These are phyloP conservation scores for Scaptodrosophila latifasciaeformis DNA, from an alignment of 2,888 invertebrate species.

Conservation along the genomic window DNA sequence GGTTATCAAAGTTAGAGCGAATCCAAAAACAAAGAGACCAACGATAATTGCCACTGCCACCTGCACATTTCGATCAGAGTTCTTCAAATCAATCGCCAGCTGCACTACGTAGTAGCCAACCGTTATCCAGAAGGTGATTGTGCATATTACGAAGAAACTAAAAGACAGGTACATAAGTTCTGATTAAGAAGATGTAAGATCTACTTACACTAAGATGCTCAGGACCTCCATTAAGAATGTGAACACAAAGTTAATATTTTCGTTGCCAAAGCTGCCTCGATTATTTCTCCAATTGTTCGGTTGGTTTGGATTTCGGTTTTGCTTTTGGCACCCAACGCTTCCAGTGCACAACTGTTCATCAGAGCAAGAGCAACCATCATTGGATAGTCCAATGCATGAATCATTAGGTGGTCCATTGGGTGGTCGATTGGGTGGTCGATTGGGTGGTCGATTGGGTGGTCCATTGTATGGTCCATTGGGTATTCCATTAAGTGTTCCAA, in stretches of 20 bases:
- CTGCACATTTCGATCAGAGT: slow-evolving; percentile 48
- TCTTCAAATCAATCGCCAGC: slow-evolving; percentile 37
- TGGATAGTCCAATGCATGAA: too few relatives aligned
- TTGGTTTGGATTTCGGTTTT: slow-evolving; percentile 7
- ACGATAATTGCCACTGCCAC: slow-evolving; percentile 33
- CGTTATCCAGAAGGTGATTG: slow-evolving; percentile 59
- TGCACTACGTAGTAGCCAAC: slow-evolving; percentile 42
- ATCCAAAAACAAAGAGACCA: slow-evolving; percentile 36
- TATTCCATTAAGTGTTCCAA: too few relatives aligned
- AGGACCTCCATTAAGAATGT: slow-evolving; percentile 43
- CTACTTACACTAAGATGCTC: slow-evolving; percentile 42
- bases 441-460: too few relatives aligned
- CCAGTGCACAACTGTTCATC: too few relatives aligned
- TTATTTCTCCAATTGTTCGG: too few relatives aligned
- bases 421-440: too few relatives aligned
- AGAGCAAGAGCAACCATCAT: too few relatives aligned
- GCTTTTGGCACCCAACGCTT: slow-evolving; percentile 3
- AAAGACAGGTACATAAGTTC: background rate
- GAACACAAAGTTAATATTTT: slow-evolving; percentile 28
- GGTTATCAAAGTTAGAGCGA: slow-evolving; percentile 34
- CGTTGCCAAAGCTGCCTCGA: slow-evolving; percentile 32
- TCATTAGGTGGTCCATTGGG: too few relatives aligned
- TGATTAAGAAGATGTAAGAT: too few relatives aligned
- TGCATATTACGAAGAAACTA: slow-evolving; percentile 59
- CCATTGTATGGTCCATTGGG: too few relatives aligned